Base-by-base conservation (phyloP, 2,797 vertebrate genomes). In the Pantherophis vulpinus region DNA sequence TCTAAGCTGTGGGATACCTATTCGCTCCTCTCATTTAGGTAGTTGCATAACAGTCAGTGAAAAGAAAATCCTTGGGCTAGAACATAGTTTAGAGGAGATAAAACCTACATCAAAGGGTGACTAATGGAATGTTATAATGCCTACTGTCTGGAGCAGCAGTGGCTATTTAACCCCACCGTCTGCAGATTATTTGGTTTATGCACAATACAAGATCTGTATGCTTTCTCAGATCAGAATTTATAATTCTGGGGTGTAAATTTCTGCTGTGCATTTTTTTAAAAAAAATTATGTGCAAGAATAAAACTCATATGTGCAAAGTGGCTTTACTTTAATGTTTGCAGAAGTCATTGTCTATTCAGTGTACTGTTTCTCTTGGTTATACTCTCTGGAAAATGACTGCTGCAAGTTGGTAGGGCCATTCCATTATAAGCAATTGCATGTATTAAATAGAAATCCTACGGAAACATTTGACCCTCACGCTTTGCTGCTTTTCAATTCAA, bases 401-500 rank as follows among this genome's bases (percentile, higher is more conserved):
- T 3, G 2, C 88, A 86, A 95, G 96, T 96, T 91, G 47, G 10
- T 20, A 59, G 89, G 93, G 94, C 92, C 95, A 96, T 97, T 97
- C 95, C 96, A 96, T 93, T 94, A 93, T 95, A 91, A 94, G 79
- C 90, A 90, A 83, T 93, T 94, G 94, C 93, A 20, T 94, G 97
- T 94, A 94, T 95, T 87, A 95, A 94, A 96, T 93, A 93, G 20
- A 93, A 96, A 95, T 97, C 95, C 96, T 92, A 55, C 59, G 6
- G 96, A 96, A 96, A 93, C 96, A 96, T 96, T 97, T 97, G 96
- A 97, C 96, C 96, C 93, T 95, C 90, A 0, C 16, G 88, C 92
- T 97, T 97, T 92, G 94, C 94, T 96, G 95, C 96, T 92, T 97
- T 96, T 94, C 95, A 92, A 91, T 91, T 95, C 91, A 58, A 56